Conservation (phyloP, 2,113 vertebrate species). For the Platichthys flesus region DNA sequence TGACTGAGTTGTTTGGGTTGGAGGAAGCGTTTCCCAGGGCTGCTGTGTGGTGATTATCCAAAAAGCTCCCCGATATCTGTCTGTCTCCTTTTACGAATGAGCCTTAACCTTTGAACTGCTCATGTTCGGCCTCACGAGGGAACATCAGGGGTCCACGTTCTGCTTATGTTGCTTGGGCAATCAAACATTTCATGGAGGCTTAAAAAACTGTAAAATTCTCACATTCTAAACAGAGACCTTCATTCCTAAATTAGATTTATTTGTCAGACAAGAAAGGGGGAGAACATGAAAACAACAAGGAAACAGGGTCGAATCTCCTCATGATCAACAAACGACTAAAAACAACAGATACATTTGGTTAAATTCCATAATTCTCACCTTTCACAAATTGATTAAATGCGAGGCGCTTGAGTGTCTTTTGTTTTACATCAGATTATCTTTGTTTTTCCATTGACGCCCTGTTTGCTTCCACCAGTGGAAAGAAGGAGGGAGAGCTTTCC, state of each 20-base stretch:
- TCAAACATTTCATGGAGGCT: neutral
- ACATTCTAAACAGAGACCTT: neutral
- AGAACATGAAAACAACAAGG: too few relatives aligned
- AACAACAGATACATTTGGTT: too few relatives aligned
- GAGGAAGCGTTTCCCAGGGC: neutral
- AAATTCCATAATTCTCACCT: too few relatives aligned
- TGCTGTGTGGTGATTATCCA: neutral
- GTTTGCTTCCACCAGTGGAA: slow-evolving; percentile 32
- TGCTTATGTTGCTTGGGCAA: neutral
- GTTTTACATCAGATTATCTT: too few relatives aligned
- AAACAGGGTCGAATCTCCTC: too few relatives aligned
- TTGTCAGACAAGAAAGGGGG: too few relatives aligned
- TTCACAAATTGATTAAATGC: too few relatives aligned
- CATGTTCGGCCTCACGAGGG: neutral
- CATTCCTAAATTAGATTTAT: neutral
- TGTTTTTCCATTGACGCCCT: too few relatives aligned
- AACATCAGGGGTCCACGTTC: neutral
- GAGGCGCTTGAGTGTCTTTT: too few relatives aligned
- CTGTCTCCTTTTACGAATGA: neutral
- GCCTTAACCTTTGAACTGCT: neutral
- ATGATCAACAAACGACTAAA: too few relatives aligned
- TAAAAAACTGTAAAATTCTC: slow-evolving; percentile 5
- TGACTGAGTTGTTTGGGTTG: neutral
- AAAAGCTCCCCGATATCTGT: neutral
- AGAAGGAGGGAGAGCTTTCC: neutral